Base-by-base conservation (phyloP, 2,888 invertebrate genomes). In the Xestia xanthographa region DNA sequence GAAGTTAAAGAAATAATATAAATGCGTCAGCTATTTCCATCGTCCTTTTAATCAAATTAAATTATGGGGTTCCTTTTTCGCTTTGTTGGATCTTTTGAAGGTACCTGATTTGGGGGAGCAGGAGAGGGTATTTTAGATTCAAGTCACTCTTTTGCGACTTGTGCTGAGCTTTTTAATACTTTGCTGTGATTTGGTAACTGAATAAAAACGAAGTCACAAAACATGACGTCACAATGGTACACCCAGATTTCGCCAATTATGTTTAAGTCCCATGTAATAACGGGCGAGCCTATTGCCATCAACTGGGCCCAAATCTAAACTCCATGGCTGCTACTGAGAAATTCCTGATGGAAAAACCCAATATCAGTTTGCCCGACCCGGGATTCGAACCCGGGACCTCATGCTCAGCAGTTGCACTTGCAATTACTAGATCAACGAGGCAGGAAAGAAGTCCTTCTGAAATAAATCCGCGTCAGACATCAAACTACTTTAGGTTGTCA, bases 11-110 rank as follows among this genome's bases (percentile, higher is more conserved):
- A 53, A 68, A 66, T 82, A 43, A 38, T 58, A 50, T 53, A 50
- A 77, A 48, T 34, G 29, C 22, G 45, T 60, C 63, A 58, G 68
- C 29, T 53, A 69, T 53, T 68, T 76, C 20, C 2, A n/a, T 53
- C 65, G 45, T 45, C 22, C 34, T 65, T 65, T 66, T 77, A 77
- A 66, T 69, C 45, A 77, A 82, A 82, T 82, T 77, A 65, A 76
- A 66, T 70, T 62, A 60, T 66, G 22, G n/a, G 58, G 50, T 68
- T 45, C 50, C 48, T 56, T 80, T 74, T 79, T 48, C 53, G 34
- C 17, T 17, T 63, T 56, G 41, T 34, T 58, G 14, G 48, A 53
- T 75, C 34, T 65, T 75, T 67, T 43, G 29, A 43, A 76, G 48
- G 26, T 65, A 62, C 4, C n/a, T 63, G 41, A 45, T 75, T 75